Evolutionary conservation across 92 coral and sea anemone genomes (phyloP).

Genomic region (Blastomussa wellsi): DNA sequence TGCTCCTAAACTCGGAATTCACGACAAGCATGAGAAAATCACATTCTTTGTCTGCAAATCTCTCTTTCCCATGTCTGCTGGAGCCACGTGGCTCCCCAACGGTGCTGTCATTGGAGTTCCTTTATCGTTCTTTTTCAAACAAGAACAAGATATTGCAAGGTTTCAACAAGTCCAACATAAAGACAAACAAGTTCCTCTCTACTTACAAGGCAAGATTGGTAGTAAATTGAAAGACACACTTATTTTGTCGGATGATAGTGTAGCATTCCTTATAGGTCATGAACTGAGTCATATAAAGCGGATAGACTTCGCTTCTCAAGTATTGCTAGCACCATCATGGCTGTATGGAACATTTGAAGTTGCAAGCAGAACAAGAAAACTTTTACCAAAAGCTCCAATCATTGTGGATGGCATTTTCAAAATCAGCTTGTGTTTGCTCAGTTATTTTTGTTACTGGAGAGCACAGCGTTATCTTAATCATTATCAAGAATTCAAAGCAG

Average conservation of each 20-base stretch:
- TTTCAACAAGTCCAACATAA: constrained; percentile 14
- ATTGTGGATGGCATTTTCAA: constrained; percentile 55
- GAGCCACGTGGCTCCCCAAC: constrained; percentile 88
- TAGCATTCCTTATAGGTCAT: constrained; percentile 89
- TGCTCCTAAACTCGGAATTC: constrained; percentile 62
- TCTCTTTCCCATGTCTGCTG: constrained; percentile 83
- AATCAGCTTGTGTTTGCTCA: constrained; percentile 59
- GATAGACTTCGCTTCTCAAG: constrained; percentile 62
- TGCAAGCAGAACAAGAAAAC: constrained; percentile 57
- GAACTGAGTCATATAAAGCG: constrained; percentile 82
- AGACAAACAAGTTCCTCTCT: constrained; percentile 38
- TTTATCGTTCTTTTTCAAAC: constrained; percentile 75
- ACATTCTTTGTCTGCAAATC: constrained; percentile 82
- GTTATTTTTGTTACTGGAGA: constrained; percentile 61
- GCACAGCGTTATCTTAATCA: constrained; percentile 61
- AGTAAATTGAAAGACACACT: constrained; percentile 70
- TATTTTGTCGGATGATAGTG: constrained; percentile 73
- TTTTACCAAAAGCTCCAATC: constrained; percentile 54
- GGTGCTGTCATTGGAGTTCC: constrained; percentile 96
- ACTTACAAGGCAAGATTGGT: constrained; percentile 78
- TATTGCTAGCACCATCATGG: constrained; percentile 80
- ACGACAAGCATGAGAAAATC: constrained; percentile 61
- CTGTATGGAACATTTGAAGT: constrained; percentile 76
- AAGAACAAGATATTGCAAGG: constrained; percentile 66
- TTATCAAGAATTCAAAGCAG: constrained; percentile 84